Base-by-base conservation (phyloP, 2,888 invertebrate species). In the Phymatocera aterrima region DNA sequence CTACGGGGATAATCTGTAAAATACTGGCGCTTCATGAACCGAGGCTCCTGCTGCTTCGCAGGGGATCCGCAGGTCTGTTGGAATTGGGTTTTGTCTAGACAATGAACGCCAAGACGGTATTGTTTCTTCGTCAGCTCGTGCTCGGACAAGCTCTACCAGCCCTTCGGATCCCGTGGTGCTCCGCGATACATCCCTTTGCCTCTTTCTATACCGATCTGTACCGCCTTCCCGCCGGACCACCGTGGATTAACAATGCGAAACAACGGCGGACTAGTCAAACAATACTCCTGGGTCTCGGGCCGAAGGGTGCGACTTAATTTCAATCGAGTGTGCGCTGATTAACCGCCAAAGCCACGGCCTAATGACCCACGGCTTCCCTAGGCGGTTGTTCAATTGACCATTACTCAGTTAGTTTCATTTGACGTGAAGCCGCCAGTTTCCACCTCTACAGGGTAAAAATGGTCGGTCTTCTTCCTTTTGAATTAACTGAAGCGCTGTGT, bases 21-120 rank as follows among this genome's bases (percentile, higher is more conserved):
- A 51, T 72, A 72, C 12, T 72, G 12, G 21, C 48, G 21, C 10
- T 46, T 46, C 28, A 28, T 6, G 6, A 37, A 18, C 10, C 34
- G 24, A 24, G 6, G 28, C 46, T n/a, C 43, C 15, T 5, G 68
- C 43, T 21, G 3, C 40, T 10, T 37, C 8, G n/a, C 31, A 15
- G 64, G 64, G 64, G 46, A 24, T 5, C 18, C 70, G n/a, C 21
- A 72, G 72, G 48, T 72, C 51, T 72, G 72, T 51, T 48, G 51
- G 51, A 34, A 72, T 72, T 72, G 12, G 72, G 34, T 48, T 34
- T 31, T 28, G 18, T 21, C 18, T n/a, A 51, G 72, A 72, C 72
- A 72, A 72, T 72, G 72, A 72, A 72, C 72, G 21, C 48, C 51
- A 72, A 72, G 72, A 72, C 48, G 51, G 72, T 72, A 72, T 72